Evolutionary conservation across 2,797 vertebrate species (phyloP).

Genomic region (Catharus ustulatus): DNA sequence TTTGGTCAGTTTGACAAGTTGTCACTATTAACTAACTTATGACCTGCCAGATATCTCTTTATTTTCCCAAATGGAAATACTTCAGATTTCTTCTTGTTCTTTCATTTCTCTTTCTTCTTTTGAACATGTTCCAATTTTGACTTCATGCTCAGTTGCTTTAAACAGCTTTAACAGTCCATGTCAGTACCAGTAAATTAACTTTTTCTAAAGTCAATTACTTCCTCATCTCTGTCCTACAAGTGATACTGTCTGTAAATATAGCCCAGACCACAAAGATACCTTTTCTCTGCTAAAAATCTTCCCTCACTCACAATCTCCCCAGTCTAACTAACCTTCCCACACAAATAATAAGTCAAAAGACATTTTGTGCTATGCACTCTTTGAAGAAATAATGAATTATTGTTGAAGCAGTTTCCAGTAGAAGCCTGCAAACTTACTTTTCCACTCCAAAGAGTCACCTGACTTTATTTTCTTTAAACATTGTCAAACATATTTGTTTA

Average conservation of each 20-base stretch:
- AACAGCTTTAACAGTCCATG: not conserved
- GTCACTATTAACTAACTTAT: not conserved
- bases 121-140: not conserved
- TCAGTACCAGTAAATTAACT: not conserved
- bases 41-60: not conserved
- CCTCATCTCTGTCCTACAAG: not conserved
- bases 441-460: accelerated
- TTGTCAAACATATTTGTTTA: not conserved
- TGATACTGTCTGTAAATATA: not conserved
- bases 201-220: not conserved
- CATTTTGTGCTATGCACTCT: not conserved
- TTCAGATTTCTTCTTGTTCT: not conserved
- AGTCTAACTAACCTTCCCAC: accelerated
- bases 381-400: not conserved
- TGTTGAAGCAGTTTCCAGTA: not conserved
- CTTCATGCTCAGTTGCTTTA: not conserved
- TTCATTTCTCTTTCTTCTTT: not conserved
- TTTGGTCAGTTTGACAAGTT: not conserved
- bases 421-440: not conserved
- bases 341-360: not conserved
- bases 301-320: accelerated
- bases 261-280: not conserved
- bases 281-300: not conserved
- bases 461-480: not conserved
- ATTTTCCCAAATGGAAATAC: not conserved